phyloP scores from a whole-genome alignment of 1,140 invertebrate species.

The Pygmarrhopalites habei region DNA sequence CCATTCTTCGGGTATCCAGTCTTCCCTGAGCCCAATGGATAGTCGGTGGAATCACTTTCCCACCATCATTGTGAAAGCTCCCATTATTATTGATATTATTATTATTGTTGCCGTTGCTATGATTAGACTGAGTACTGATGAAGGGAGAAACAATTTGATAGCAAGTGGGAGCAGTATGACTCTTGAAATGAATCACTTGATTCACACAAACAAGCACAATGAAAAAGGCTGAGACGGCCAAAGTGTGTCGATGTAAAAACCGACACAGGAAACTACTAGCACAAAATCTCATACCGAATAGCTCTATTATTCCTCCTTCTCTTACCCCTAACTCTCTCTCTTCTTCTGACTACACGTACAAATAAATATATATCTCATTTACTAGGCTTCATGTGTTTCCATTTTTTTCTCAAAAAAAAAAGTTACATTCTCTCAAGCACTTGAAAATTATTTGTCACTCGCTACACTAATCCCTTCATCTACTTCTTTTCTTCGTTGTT shows the following conservation, averaged over 20 bases:
- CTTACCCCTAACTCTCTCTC: not conserved
- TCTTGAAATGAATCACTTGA: conserved; percentile 26
- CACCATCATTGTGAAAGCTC: not conserved
- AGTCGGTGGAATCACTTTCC: conserved; percentile 7
- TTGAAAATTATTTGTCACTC: too few relatives aligned
- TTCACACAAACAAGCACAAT: conserved; percentile 26
- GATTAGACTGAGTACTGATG: conserved; percentile 8
- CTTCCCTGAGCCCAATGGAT: conserved; percentile 30
- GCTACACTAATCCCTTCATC: too few relatives aligned
- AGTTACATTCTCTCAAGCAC: not conserved
- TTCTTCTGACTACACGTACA: not conserved
- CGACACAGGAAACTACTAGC: conserved; percentile 24
- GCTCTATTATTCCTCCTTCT: not conserved
- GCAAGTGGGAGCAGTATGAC: conserved; percentile 20
- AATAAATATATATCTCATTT: too few relatives aligned
- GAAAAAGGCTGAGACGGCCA: conserved; percentile 13
- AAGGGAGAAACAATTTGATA: conserved; percentile 32
- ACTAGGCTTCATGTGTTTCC: not conserved
- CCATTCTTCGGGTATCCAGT: conserved; percentile 32
- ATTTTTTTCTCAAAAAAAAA: not conserved
- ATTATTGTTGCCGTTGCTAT: not conserved
- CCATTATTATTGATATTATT: conserved; percentile 4
- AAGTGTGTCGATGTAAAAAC: conserved; percentile 26
- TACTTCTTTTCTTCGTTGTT: too few relatives aligned
- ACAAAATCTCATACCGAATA: conserved; percentile 27